A percentile compares a stretch with the other conserved stretches of the same genome.
Evolutionary conservation across 2,113 vertebrate species (phyloP).

Genomic region (Coreoperca whiteheadi): DNA sequence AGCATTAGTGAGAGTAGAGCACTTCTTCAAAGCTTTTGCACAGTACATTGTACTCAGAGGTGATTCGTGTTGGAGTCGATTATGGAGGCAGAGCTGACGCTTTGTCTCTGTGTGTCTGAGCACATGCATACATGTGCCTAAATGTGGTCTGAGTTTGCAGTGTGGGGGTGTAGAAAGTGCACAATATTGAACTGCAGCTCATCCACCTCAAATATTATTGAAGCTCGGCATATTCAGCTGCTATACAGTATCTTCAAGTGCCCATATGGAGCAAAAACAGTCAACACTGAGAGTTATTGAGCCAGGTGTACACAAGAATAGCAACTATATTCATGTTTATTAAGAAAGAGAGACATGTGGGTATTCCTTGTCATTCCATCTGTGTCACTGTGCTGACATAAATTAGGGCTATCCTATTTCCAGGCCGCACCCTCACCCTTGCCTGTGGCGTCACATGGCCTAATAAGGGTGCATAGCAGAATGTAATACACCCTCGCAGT

Average conservation of each 20-base stretch:
- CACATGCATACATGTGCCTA: constrained; percentile 42
- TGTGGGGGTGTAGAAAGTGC: constrained; percentile 51
- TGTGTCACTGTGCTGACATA: constrained; percentile 60
- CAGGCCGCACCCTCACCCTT: constrained; percentile 50
- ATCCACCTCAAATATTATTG: constrained; percentile 29
- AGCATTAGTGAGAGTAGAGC: constrained; percentile 16
- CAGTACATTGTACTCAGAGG: constrained; percentile 23
- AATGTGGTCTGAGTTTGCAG: constrained; percentile 27
- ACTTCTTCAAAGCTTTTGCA: constrained; percentile 32
- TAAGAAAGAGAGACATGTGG: not conserved
- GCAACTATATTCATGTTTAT: constrained; percentile 22
- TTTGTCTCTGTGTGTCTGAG: constrained; percentile 44
- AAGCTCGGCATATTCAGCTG: constrained; percentile 19
- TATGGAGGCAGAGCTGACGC: constrained; percentile 41
- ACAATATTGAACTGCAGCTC: constrained; percentile 45
- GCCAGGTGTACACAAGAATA: not conserved
- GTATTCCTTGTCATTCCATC: constrained; percentile 44
- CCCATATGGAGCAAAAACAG: not conserved
- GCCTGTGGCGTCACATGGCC: constrained; percentile 55
- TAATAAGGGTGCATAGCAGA: constrained; percentile 44
- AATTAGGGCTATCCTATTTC: constrained; percentile 64
- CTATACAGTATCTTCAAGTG: not conserved
- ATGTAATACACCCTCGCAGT: constrained; percentile 23
- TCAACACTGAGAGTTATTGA: constrained; percentile 4
- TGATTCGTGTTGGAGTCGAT: constrained; percentile 49